These are phyloP conservation scores for Thera britannica DNA, from an alignment of 2,888 invertebrate species.

Conservation along the genomic window DNA sequence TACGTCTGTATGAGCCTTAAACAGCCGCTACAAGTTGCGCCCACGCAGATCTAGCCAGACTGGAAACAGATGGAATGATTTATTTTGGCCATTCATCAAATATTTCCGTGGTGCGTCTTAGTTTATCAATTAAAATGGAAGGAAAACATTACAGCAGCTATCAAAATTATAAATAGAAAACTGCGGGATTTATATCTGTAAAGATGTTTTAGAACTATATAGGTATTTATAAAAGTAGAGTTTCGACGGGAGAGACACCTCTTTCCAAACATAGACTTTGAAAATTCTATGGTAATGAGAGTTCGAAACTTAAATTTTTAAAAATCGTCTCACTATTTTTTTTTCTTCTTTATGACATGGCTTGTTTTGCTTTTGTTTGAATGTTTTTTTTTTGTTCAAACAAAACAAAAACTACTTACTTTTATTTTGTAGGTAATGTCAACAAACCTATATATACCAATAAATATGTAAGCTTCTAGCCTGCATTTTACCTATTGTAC, in stretches of 20 bases:
- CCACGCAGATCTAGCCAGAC: constrained; percentile 20
- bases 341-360: too few relatives aligned
- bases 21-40: constrained; percentile 18
- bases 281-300: not conserved
- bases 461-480: too few relatives aligned
- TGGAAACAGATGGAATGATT: constrained; percentile 49
- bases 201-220: not conserved
- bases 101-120: constrained; percentile 42
- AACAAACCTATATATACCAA: too few relatives aligned
- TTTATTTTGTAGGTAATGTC: too few relatives aligned
- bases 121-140: constrained; percentile 56
- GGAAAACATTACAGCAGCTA: constrained; percentile 47
- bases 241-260: not conserved
- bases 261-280: not conserved
- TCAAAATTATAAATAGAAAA: constrained; percentile 22
- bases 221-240: not conserved
- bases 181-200: not conserved
- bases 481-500: too few relatives aligned
- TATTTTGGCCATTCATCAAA: constrained; percentile 55
- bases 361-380: too few relatives aligned
- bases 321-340: too few relatives aligned
- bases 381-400: too few relatives aligned
- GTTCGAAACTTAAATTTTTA: too few relatives aligned
- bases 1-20: constrained; percentile 16
- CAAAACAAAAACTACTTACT: too few relatives aligned